Percentiles rank a stretch among this genome's conserved stretches.
phyloP scores from a whole-genome alignment of 1,140 invertebrate genomes.

The Laupala kohalensis region DNA sequence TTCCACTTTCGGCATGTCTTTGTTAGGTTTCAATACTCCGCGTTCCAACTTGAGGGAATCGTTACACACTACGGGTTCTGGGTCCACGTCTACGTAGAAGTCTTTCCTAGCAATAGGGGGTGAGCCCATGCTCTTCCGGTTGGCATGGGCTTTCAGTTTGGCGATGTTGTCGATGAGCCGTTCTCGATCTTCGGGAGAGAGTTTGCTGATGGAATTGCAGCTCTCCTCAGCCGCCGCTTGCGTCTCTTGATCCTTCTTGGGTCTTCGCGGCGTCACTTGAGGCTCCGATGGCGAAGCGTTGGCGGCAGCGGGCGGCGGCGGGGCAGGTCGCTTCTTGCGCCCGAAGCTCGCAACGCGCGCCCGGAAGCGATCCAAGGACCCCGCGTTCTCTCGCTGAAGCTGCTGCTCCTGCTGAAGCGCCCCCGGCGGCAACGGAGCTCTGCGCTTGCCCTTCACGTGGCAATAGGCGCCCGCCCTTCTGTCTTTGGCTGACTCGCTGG shows the following conservation, averaged over 20 bases:
- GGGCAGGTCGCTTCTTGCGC: conserved; percentile 42
- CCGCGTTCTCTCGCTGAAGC: too few species aligned
- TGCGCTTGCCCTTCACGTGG: conserved; percentile 60
- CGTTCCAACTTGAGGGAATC: conserved; percentile 34
- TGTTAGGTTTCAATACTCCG: conserved; percentile 28
- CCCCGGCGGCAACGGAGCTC: conserved; percentile 51
- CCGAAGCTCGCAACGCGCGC: conserved; percentile 26
- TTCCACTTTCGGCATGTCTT: conserved; percentile 10
- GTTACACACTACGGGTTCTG: conserved; percentile 24
- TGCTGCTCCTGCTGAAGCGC: not conserved
- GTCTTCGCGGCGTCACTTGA: conserved; percentile 2
- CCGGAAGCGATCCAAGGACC: not conserved
- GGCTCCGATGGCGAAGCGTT: conserved; percentile 1
- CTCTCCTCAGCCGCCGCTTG: conserved; percentile 7
- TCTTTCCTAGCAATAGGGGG: conserved; percentile 6
- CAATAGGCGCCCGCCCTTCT: conserved; percentile 30
- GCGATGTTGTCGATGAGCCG: conserved; percentile 18
- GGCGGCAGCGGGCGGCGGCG: conserved; percentile 35
- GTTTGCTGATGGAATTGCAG: not conserved
- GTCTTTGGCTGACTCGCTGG: conserved; percentile 38
- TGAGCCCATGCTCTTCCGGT: conserved; percentile 12
- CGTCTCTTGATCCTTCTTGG: conserved; percentile 12
- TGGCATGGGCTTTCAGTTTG: conserved; percentile 18
- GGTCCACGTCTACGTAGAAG: not conserved
- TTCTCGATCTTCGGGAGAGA: conserved; percentile 17